Percentiles rank a stretch among this genome's conserved stretches.
These are phyloP conservation scores for Platypus cylindrus DNA, from an alignment of 2,888 invertebrate species.

Conservation along the genomic window DNA sequence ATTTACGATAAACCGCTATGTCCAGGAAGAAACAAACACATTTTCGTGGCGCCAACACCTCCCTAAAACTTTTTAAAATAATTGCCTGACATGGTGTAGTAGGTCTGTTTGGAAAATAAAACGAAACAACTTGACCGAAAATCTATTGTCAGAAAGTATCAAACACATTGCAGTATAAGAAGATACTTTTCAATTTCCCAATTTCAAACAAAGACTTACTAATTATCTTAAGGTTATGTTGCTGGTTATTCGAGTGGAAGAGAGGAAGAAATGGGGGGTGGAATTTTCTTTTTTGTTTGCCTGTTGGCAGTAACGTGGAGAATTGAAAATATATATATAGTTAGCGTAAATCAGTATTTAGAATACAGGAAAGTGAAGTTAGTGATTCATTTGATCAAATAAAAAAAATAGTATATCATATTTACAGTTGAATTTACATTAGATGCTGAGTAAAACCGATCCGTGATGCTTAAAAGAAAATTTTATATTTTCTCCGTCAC, in stretches of 20 bases:
- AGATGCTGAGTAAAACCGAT: neutral
- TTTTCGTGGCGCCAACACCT: slow-evolving; percentile 8
- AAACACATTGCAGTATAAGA: slow-evolving; percentile 11
- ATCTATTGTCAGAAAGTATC: slow-evolving; percentile 2
- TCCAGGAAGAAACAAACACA: slow-evolving; percentile 8
- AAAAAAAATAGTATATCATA: too few relatives aligned
- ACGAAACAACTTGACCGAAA: slow-evolving; percentile 4
- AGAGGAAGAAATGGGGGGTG: slow-evolving; percentile 14
- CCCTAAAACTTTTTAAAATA: slow-evolving; percentile 4
- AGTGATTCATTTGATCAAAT: too few relatives aligned
- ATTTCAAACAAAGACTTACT: slow-evolving; percentile 36
- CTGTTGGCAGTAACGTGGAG: slow-evolving; percentile 4
- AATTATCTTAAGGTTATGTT: slow-evolving; percentile 35
- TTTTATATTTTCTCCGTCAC: slow-evolving; percentile 3
- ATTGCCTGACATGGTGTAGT: slow-evolving; percentile 3
- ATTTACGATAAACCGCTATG: too few relatives aligned
- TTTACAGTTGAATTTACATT: neutral
- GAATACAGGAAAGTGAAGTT: too few relatives aligned
- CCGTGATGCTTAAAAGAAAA: neutral
- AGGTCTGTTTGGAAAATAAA: slow-evolving; percentile 2
- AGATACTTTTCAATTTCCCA: slow-evolving; percentile 30
- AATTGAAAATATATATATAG: too few relatives aligned
- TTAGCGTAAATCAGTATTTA: too few relatives aligned
- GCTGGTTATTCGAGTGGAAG: slow-evolving; percentile 32
- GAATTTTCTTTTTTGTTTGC: slow-evolving; percentile 16